Percentiles rank a stretch among this genome's conserved stretches.
phyloP scores from a whole-genome alignment of 92 coral and sea anemone genomes.

The Bergia sp. region DNA sequence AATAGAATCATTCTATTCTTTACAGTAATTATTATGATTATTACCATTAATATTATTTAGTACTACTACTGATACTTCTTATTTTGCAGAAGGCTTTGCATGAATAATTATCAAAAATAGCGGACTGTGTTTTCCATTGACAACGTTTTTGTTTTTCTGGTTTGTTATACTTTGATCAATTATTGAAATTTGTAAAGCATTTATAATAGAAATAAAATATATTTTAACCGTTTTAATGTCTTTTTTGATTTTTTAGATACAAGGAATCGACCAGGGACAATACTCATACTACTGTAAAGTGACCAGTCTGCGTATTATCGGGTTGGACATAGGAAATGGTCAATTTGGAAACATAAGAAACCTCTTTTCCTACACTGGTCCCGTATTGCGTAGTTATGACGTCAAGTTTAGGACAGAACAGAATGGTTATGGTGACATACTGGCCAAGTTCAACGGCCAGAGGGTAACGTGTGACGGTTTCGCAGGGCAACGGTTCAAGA shows the following conservation, averaged over 20 bases:
- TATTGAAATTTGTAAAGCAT: no score
- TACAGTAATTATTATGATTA: no score
- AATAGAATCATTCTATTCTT: no score
- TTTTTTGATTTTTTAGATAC: conserved; percentile 20
- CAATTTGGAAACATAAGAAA: conserved; percentile 23
- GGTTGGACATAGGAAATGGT: conserved; percentile 40
- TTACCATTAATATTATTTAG: no score
- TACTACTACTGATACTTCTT: no score
- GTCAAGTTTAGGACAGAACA: conserved; percentile 63
- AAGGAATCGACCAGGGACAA: conserved; percentile 24
- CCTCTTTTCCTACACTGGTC: conserved; percentile 40
- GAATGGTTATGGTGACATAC: conserved; percentile 52
- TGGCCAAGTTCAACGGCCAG: conserved; percentile 60
- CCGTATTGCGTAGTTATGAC: conserved; percentile 53
- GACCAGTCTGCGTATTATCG: conserved; percentile 29
- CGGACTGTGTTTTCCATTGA: no score
- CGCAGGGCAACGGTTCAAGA: conserved; percentile 39
- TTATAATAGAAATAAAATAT: neutral
- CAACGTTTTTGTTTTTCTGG: no score
- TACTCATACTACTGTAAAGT: conserved; percentile 52
- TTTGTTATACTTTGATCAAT: no score
- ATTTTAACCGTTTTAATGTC: neutral
- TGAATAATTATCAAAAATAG: no score
- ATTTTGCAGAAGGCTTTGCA: no score
- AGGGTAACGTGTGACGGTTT: conserved; percentile 48